Evolutionary conservation across 1,140 invertebrate genomes (phyloP), one percentile per base, ranked within the genome.

Genomic region (Potamilus streckersoni): DNA sequence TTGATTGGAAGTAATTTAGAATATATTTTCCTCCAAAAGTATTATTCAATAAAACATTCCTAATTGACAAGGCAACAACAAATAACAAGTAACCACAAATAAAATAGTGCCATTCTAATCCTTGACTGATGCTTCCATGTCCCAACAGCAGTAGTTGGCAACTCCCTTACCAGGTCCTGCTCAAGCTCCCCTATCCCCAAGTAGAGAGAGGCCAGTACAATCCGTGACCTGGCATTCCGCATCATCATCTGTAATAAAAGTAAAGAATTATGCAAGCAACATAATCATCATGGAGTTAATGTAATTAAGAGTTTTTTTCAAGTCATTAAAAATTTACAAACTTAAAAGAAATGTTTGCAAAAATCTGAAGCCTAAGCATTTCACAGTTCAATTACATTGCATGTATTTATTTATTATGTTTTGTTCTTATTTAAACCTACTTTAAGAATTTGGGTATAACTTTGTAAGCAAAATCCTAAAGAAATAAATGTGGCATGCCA

Each of bases 201-300:
- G 88, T 99, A 99, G 12, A 99, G 90, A 66, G 97, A 98, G 3
- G 97, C 95, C 67, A 99, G 89, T 0, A 94, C 94, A 84, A 99
- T 95, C 83, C 98, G 92, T 69, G 91, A 90, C 79, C 93, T 93
- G 3, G 97, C 95, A 78, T 88, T 91, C 80, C 89, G 88, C 81
- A 94, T 93, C 87, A 93, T 93, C 60, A 94, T 89, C 84, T 96
- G 85, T 19, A 84, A 4, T 67, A 63, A 69, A 76, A 79, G 80
- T 58, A 66, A 20, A 31, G 64, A 20, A 66, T 23, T 62, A 23
- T 0, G 20, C 19, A n/a, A 66, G 16, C 27, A 66, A 23, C 20
- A 17, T 27, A 66, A 14, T 66, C n/a, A 59, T 49, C 19, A 49
- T 15, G 6, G 17, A 38, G 11, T 20, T 17, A 31, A 8, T 31